Base-by-base conservation (phyloP, 1,140 invertebrate species). In the Lepeophtheirus salmonis region DNA sequence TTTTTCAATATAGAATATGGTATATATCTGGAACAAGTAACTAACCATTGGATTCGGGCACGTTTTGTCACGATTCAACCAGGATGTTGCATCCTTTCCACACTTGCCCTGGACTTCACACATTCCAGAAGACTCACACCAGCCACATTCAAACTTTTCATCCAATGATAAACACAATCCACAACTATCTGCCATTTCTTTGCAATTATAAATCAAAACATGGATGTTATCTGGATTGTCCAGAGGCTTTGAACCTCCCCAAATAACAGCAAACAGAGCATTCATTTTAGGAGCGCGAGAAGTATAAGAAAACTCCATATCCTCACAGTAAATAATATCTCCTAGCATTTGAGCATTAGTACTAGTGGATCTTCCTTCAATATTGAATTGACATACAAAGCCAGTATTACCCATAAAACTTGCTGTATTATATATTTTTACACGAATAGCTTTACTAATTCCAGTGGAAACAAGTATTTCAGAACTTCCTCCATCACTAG, bases 321-420 rank as follows among this genome's bases (percentile, higher is more conserved):
- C 77, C 67, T 92, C 87, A 73, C 89, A 94, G 70, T 91, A 91
- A 72, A 94, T 92, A 41, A 86, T 89, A 73, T 92, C 89, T 23
- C 84, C 86, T 12, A 92, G 71, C 25, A 92, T 74, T 70, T 88
- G 83, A 58, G 89, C 89, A 72, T 87, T 89, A 1, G 90, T 83
- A 70, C 84, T 88, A 25, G 85, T 86, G 3, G 92, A 88, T 14
- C 89, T 78, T 20, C 89, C 89, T 73, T 92, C 89, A 66, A 92
- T 92, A 74, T 92, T 92, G 72, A 94, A 94, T 72, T 92, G 89
- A 69, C 89, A 94, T 51, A 91, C 86, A 72, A 92, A 92, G 65
- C 87, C 76, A 4, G 88, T 91, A 72, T 91, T 87, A 22, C 88
- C 83, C 68, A 92, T 90, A 72, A 92, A 91, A 77, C 90, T 88